Conservation (phyloP, 1,140 invertebrate genomes). For the Euura lappo region DNA sequence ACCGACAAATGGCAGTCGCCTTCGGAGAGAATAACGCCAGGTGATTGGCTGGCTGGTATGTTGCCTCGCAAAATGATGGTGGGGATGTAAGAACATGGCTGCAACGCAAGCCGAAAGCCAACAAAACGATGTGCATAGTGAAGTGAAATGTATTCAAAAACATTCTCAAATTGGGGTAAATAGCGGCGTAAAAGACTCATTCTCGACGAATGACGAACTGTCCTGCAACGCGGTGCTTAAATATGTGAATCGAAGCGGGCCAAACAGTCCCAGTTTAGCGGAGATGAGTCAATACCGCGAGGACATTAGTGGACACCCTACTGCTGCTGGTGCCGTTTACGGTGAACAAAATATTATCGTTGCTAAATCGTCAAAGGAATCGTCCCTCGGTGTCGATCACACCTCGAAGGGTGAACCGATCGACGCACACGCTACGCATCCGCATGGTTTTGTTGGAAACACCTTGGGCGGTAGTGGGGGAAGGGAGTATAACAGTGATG, state of each 20-base stretch:
- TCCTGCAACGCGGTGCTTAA: constrained; percentile 55
- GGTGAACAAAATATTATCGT: neutral
- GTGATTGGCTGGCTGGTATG: neutral
- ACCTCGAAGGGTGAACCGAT: neutral
- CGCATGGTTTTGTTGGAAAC: constrained; percentile 23
- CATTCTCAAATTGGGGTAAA: constrained; percentile 51
- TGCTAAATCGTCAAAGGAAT: neutral
- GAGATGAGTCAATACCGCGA: constrained; percentile 65
- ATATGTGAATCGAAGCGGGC: constrained; percentile 52
- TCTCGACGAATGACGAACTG: constrained; percentile 53
- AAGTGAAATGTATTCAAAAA: constrained; percentile 59
- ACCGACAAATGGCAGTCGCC: too few relatives aligned
- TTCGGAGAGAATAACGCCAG: neutral
- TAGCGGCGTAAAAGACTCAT: constrained; percentile 51
- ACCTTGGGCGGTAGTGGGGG: constrained; percentile 39
- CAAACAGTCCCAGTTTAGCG: constrained; percentile 42
- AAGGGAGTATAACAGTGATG: constrained; percentile 34
- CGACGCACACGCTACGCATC: neutral
- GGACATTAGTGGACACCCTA: constrained; percentile 56
- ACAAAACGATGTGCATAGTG: constrained; percentile 64
- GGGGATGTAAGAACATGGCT: constrained; percentile 58
- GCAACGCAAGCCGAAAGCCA: constrained; percentile 66
- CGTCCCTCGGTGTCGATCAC: neutral
- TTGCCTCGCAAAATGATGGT: constrained; percentile 5
- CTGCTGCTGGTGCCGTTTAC: constrained; percentile 1